A percentile compares a stretch with the other conserved stretches of the same genome.
Conservation (phyloP, 2,888 invertebrate species). For the Pyrrhosoma nymphula region DNA sequence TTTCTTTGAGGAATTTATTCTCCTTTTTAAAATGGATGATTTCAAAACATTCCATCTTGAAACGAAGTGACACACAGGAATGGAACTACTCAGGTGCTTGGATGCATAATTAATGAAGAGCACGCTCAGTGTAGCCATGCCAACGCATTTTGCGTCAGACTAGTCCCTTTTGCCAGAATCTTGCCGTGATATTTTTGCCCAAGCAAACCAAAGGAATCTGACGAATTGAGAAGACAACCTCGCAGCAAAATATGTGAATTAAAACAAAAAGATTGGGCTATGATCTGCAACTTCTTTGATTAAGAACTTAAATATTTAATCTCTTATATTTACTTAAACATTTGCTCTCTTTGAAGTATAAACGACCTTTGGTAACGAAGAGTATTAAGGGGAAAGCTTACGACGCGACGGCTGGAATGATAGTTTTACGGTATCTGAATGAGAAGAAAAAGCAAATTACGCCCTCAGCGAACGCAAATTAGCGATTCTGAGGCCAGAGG, state of each 20-base stretch:
- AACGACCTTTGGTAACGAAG: no score
- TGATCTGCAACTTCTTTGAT: no score
- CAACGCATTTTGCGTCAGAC: not conserved
- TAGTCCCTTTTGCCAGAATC: not conserved
- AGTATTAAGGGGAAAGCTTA: no score
- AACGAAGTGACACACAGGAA: not conserved
- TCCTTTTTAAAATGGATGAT: not conserved
- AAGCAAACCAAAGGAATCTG: not conserved
- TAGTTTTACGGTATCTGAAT: no score
- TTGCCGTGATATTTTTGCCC: not conserved
- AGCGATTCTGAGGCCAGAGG: no score
- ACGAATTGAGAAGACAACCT: not conserved
- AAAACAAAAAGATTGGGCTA: no score
- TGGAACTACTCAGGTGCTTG: not conserved
- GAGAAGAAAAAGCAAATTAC: no score
- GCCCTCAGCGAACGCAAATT: no score
- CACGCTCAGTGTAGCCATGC: not conserved
- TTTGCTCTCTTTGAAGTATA: no score
- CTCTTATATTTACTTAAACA: no score
- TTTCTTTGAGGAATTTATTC: not conserved
- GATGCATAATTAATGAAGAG: not conserved
- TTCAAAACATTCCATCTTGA: not conserved
- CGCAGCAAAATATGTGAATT: not conserved
- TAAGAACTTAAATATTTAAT: no score
- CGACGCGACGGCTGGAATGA: no score